Evolutionary conservation across 2,888 invertebrate genomes (phyloP), one percentile per base, ranked within the genome.

Genomic region (Dorcus hopei): DNA sequence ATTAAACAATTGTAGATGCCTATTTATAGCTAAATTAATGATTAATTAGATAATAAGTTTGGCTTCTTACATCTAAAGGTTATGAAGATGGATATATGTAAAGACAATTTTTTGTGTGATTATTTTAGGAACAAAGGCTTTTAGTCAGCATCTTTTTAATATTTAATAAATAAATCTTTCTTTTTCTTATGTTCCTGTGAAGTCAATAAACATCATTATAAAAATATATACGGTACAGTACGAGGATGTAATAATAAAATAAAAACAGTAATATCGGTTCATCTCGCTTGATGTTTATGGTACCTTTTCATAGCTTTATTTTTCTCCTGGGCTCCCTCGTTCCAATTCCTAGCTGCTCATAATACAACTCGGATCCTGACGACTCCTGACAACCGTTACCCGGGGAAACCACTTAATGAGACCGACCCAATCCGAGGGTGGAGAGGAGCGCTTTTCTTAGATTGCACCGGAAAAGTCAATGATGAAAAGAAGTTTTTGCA

Each of bases 361-460:
- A 68, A 70, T 67, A 65, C 67, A 65, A 68, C 61, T 65, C 62
- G 65, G 65, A 65, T 68, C 68, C 57, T 68, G 69, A 71, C 71
- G 72, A 73, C 70, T 71, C 72, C 72, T 72, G 73, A 75, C 72
- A 73, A 75, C 74, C 75, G 76, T 77, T 74, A 72, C 76, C 74
- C 72, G 65, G 75, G 75, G 77, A 76, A 74, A 77, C 76, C 75
- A 75, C 76, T 75, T 76, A 77, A 77, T 76, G 77, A 77, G 73
- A 72, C 69, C 72, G 66, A 65, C 68, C 69, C 61, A 62, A 58
- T 61, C 53, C 61, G 53, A 61, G 68, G 69, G 65, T 57, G 61
- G 48, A 49, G 64, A 39, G 64, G 65, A 69, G 68, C 68, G 67
- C 70, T 72, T 72, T 72, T 70, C 67, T 64, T 66, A 68, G 69